Conservation (phyloP, 1,140 invertebrate species). For the Venustaconcha ellipsiformis region DNA sequence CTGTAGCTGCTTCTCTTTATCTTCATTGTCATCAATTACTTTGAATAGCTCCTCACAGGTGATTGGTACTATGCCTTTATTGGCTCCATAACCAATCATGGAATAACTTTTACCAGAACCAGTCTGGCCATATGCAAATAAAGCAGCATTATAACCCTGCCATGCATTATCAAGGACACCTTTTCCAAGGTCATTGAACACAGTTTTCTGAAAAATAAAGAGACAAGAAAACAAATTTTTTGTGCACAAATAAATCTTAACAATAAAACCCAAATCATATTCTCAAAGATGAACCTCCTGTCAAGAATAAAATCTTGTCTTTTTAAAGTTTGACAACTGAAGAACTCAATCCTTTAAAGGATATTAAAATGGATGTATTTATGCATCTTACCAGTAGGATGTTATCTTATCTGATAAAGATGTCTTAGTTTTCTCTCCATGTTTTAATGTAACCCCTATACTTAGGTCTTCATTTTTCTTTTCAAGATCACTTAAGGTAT, state of each 20-base stretch:
- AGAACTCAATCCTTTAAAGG: no score
- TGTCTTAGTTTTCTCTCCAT: no score
- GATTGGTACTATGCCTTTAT: slow-evolving; percentile 83
- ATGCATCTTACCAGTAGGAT: no score
- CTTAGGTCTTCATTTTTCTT: no score
- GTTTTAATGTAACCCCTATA: no score
- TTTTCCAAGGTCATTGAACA: slow-evolving; percentile 73
- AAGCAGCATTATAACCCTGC: slow-evolving; percentile 75
- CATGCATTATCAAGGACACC: slow-evolving; percentile 75
- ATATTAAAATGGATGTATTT: no score
- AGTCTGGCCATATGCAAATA: slow-evolving; percentile 77
- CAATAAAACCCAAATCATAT: background rate
- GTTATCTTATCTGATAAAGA: no score
- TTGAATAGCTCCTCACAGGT: slow-evolving; percentile 70
- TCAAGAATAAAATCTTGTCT: background rate
- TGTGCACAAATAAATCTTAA: background rate
- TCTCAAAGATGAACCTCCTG: background rate
- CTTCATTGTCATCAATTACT: slow-evolving; percentile 46
- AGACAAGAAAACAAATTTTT: background rate
- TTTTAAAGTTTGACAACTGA: background rate
- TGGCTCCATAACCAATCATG: slow-evolving; percentile 78
- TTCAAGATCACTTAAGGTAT: no score
- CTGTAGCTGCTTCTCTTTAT: slow-evolving; percentile 49
- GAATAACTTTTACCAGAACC: slow-evolving; percentile 76
- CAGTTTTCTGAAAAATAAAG: slow-evolving; percentile 65